phyloP scores from a whole-genome alignment of 2,888 invertebrate genomes.

The Trissolcus japonicus region DNA sequence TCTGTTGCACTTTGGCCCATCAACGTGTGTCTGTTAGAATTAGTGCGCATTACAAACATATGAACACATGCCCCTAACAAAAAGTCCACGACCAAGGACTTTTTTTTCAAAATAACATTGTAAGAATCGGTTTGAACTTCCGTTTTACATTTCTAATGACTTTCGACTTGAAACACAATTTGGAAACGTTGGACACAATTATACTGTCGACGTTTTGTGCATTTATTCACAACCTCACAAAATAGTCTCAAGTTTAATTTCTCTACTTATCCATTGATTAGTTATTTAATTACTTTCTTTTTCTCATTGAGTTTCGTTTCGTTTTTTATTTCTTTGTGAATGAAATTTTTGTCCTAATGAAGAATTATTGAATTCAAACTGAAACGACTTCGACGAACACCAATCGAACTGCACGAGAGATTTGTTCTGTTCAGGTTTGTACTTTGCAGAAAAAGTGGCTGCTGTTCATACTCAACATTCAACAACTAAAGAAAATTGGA shows the following conservation, averaged over 20 bases:
- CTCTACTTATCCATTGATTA: neutral
- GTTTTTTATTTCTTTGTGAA: neutral
- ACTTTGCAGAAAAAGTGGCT: too few relatives aligned
- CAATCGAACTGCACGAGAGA: too few relatives aligned
- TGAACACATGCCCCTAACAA: conserved; percentile 40
- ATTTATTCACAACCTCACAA: neutral
- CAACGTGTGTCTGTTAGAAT: conserved; percentile 63
- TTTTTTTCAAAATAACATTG: too few relatives aligned
- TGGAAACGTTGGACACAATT: conserved; percentile 68
- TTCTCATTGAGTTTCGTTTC: neutral
- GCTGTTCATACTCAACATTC: too few relatives aligned
- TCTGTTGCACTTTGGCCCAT: conserved; percentile 64
- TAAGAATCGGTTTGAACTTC: neutral
- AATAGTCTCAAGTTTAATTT: neutral
- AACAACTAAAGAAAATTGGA: too few relatives aligned
- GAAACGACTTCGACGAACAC: too few relatives aligned
- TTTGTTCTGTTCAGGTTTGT: too few relatives aligned
- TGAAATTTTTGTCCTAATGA: too few relatives aligned
- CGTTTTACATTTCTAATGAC: too few relatives aligned
- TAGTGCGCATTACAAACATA: conserved; percentile 52
- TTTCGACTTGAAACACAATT: too few relatives aligned
- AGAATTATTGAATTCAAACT: too few relatives aligned
- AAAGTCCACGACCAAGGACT: neutral
- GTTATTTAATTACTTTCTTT: neutral
- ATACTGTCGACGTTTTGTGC: conserved; percentile 60